A percentile compares a stretch with the other conserved stretches of the same genome.
Conservation (phyloP, 2,113 vertebrate genomes). For the Odontophorus gujanensis region DNA sequence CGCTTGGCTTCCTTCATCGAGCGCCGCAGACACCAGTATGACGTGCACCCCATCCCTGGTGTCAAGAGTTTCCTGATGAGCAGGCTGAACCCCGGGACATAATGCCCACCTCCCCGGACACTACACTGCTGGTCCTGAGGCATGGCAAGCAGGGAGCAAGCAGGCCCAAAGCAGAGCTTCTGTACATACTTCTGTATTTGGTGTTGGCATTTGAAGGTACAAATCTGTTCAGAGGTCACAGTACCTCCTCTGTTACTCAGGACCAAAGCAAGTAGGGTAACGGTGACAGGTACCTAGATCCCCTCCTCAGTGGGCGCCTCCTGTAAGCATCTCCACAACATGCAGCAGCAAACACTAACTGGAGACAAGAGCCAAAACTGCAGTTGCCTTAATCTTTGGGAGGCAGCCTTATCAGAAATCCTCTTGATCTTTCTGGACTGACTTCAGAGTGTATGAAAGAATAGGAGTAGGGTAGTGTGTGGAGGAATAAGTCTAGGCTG, state of each 20-base stretch:
- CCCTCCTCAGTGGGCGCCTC: background rate
- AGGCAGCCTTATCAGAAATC: constrained; percentile 61
- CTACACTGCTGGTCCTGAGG: background rate
- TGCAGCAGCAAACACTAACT: background rate
- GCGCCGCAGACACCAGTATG: constrained; percentile 91
- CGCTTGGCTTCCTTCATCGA: constrained; percentile 93
- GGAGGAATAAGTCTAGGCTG: constrained; percentile 7
- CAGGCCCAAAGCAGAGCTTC: constrained; percentile 34
- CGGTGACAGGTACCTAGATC: background rate
- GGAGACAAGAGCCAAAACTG: constrained; percentile 40
- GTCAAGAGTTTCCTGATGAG: constrained; percentile 90
- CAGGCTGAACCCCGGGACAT: constrained; percentile 74
- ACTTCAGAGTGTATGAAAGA: background rate
- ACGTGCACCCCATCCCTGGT: constrained; percentile 87
- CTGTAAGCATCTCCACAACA: background rate
- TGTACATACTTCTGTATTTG: constrained; percentile 50
- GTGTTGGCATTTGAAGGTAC: background rate
- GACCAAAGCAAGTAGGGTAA: background rate
- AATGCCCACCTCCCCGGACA: background rate
- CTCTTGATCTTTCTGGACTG: constrained; percentile 37
- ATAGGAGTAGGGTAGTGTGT: constrained; percentile 18
- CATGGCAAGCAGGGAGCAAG: background rate
- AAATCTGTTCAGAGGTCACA: background rate
- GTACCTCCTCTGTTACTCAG: background rate
- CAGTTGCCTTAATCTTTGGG: constrained; percentile 63